phyloP scores from a whole-genome alignment of 2,797 vertebrate species.

The Helostoma temminkii region DNA sequence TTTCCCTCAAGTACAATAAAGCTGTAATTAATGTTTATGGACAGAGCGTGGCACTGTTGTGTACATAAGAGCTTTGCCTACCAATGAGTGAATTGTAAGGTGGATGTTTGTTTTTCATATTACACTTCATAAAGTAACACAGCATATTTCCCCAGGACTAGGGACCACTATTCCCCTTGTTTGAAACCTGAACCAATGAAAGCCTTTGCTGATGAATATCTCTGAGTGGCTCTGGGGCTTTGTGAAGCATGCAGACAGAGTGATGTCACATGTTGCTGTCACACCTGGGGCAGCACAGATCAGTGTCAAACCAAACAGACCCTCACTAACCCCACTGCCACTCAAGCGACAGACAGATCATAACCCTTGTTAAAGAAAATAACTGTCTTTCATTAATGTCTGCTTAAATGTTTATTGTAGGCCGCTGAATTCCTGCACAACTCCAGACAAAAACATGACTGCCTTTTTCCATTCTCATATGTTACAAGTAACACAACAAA shows the following conservation, averaged over 20 bases:
- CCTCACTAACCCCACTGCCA: conserved; percentile 49
- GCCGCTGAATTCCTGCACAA: neutral
- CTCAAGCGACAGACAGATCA: conserved; percentile 7
- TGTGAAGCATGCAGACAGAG: conserved; percentile 66
- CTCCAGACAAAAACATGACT: neutral
- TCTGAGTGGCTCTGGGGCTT: conserved; percentile 53
- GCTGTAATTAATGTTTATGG: conserved; percentile 26
- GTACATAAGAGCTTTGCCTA: neutral
- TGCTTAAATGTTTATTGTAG: conserved; percentile 20
- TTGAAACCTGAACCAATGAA: conserved; percentile 53
- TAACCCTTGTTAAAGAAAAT: conserved; percentile 4
- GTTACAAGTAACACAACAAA: neutral
- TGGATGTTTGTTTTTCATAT: conserved; percentile 10
- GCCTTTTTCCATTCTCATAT: neutral
- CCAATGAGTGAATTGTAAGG: neutral
- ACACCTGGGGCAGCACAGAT: conserved; percentile 63
- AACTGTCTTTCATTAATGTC: conserved; percentile 16
- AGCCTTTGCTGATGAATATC: conserved; percentile 60
- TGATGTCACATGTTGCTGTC: conserved; percentile 74
- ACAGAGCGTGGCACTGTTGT: conserved; percentile 62
- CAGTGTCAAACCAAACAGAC: conserved; percentile 69
- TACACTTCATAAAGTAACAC: conserved; percentile 12
- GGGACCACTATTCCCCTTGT: conserved; percentile 10
- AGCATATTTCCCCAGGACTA: conserved; percentile 9
- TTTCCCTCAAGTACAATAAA: neutral